A percentile compares a stretch with the other conserved stretches of the same genome.
These are phyloP conservation scores for Indicator indicator DNA, from an alignment of 2,113 vertebrate species.

Conservation along the genomic window DNA sequence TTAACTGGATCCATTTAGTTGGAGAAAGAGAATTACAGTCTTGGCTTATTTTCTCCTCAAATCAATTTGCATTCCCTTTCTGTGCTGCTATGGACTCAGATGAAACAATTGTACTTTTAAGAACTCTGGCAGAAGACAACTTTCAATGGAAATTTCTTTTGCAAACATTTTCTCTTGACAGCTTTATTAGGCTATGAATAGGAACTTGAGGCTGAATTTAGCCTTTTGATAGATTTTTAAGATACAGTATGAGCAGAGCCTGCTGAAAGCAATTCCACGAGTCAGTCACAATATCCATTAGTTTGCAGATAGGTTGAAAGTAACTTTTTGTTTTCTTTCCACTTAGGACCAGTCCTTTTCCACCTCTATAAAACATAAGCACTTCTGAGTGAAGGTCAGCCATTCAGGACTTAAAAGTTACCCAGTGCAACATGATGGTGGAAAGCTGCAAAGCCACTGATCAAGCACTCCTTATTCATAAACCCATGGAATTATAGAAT, in stretches of 20 bases:
- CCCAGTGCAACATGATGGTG: rapidly evolving
- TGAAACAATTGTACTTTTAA: slow-evolving; percentile 43
- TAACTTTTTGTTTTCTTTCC: not conserved
- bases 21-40: slow-evolving; percentile 33
- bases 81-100: not conserved
- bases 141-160: slow-evolving; percentile 35
- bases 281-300: not conserved
- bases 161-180: slow-evolving; percentile 52
- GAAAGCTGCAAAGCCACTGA: rapidly evolving
- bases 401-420: not conserved
- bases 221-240: not conserved
- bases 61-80: slow-evolving; percentile 40
- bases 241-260: not conserved
- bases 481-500: no score
- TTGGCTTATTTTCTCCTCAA: slow-evolving; percentile 34
- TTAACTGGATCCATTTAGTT: slow-evolving; percentile 39
- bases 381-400: not conserved
- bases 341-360: not conserved
- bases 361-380: not conserved
- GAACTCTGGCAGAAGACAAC: slow-evolving; percentile 29
- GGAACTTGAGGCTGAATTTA: slow-evolving; percentile 13
- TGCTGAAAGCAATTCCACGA: not conserved
- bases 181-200: slow-evolving; percentile 48
- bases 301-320: not conserved
- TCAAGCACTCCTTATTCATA: rapidly evolving